phyloP scores from a whole-genome alignment of 2,797 vertebrate genomes.

The Sebastiscus albofasciatus region DNA sequence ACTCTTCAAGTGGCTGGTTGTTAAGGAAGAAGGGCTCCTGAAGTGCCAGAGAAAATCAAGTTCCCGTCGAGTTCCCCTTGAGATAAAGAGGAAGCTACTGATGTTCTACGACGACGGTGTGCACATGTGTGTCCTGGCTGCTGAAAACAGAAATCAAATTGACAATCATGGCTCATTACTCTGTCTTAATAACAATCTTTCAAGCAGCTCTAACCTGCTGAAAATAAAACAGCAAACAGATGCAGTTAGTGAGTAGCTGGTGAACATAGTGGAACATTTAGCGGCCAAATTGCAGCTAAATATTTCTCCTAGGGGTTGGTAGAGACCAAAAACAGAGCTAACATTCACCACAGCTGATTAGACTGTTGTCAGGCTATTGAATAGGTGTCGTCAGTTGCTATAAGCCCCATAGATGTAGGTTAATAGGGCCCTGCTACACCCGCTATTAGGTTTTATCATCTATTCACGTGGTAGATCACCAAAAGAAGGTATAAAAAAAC shows the following conservation, averaged over 20 bases:
- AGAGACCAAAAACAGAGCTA: neutral
- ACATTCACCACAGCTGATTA: too few species aligned
- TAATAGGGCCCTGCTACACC: too few species aligned
- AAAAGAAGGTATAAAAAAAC: too few species aligned
- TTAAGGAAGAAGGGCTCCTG: constrained; percentile 21
- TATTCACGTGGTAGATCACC: too few species aligned
- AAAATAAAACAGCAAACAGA: neutral
- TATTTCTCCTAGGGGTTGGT: neutral
- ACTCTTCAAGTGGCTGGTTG: constrained; percentile 36
- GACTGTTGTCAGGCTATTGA: too few species aligned
- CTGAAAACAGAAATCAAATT: neutral
- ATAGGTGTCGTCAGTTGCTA: rapidly evolving
- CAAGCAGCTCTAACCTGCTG: neutral
- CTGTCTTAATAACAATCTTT: neutral
- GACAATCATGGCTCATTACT: neutral
- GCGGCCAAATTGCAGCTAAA: neutral
- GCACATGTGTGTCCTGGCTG: neutral
- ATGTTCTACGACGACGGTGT: neutral
- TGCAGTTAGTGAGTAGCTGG: neutral
- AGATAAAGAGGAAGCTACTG: neutral
- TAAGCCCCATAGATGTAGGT: too few species aligned
- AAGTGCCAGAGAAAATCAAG: constrained; percentile 43
- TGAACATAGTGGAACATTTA: neutral
- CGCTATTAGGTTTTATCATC: too few species aligned
- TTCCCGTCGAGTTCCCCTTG: constrained; percentile 3